phyloP scores from a whole-genome alignment of 1,140 invertebrate species.

The Contarinia nasturtii region DNA sequence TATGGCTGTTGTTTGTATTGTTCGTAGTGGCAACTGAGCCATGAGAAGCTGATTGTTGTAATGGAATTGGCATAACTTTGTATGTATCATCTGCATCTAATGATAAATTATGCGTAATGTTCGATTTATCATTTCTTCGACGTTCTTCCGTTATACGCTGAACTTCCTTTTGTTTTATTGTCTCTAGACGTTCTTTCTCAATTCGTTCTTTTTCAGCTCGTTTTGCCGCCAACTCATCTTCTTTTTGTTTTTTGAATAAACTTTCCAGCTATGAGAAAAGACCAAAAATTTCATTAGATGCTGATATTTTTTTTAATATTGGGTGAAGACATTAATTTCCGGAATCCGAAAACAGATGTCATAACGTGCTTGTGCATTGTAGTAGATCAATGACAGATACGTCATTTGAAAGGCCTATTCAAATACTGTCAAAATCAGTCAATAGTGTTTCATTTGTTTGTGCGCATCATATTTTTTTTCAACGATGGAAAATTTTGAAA shows the following conservation, averaged over 20 bases:
- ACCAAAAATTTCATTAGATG: conserved; percentile 10
- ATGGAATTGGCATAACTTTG: conserved; percentile 13
- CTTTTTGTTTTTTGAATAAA: conserved; percentile 56
- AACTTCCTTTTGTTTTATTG: conserved; percentile 65
- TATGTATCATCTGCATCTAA: no score
- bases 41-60: neutral
- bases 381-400: no score
- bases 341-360: no score
- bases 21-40: neutral
- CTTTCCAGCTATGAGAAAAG: conserved; percentile 38
- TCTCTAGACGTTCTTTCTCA: conserved; percentile 58
- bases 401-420: no score
- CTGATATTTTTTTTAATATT: neutral
- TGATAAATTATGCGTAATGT: no score
- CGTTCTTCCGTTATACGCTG: conserved; percentile 70
- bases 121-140: conserved; percentile 41
- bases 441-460: no score
- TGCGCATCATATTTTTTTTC: no score
- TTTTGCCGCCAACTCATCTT: conserved; percentile 48
- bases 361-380: no score
- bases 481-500: no score
- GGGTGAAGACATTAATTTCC: no score
- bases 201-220: conserved; percentile 52
- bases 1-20: no score
- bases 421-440: no score